Evolutionary conservation across 2,888 invertebrate genomes (phyloP).

Genomic region (Aradus depressus): DNA sequence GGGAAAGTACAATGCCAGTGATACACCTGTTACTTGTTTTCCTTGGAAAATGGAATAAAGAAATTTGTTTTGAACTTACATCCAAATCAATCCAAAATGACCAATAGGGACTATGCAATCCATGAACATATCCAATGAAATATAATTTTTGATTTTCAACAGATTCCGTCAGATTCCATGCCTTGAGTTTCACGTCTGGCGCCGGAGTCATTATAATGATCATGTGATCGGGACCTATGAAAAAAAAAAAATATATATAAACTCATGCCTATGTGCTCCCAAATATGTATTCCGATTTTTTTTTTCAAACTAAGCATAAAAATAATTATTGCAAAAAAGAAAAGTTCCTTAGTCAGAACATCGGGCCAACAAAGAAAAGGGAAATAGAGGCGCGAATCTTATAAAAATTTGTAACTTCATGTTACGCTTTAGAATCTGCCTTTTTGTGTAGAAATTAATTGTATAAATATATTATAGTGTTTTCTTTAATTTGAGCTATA

Average conservation of each 20-base stretch:
- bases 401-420: no score
- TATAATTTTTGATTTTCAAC: background rate
- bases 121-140: slow-evolving; percentile 6
- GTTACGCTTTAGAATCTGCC: no score
- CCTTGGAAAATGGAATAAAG: background rate
- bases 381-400: no score
- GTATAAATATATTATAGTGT: no score
- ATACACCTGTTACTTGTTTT: background rate
- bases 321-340: background rate
- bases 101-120: background rate
- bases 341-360: no score
- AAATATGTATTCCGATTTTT: background rate
- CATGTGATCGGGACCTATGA: slow-evolving; percentile 11
- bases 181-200: background rate
- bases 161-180: slow-evolving; percentile 2
- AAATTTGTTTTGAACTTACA: no score
- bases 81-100: background rate
- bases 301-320: background rate
- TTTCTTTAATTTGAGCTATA: no score
- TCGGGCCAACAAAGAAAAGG: no score
- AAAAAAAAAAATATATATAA: no score
- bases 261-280: no score
- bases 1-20: background rate
- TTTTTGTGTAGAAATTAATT: no score
- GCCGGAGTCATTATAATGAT: slow-evolving; percentile 1